Percentiles rank a stretch among this genome's conserved stretches.
Conservation (phyloP, 2,888 invertebrate species). For the Pycnomerus fuliginosus region DNA sequence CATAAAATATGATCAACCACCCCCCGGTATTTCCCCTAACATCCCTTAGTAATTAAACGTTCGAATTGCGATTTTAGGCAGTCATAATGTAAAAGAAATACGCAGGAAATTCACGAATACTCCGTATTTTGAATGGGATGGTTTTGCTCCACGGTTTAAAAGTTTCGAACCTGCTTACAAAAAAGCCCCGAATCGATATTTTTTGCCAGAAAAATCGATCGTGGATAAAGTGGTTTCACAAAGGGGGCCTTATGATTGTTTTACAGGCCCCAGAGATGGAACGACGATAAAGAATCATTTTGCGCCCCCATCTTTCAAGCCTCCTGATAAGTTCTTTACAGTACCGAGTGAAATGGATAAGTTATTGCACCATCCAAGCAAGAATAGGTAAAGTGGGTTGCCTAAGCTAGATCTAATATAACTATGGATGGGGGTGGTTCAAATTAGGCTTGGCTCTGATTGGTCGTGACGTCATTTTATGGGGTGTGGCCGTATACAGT, state of each 20-base stretch:
- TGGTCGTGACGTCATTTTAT: no score
- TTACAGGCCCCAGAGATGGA: conserved; percentile 56
- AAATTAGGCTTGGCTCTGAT: no score
- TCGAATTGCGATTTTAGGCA: conserved; percentile 3
- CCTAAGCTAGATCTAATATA: no score
- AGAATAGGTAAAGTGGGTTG: conserved; percentile 26
- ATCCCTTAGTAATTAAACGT: neutral
- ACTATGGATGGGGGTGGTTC: no score
- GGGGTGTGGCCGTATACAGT: no score
- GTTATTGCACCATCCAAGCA: conserved; percentile 38
- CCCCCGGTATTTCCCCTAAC: conserved; percentile 5
- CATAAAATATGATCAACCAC: conserved; percentile 8
- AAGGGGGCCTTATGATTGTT: conserved; percentile 49
- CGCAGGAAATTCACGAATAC: conserved; percentile 31
- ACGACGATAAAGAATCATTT: conserved; percentile 59
- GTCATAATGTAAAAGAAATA: conserved; percentile 7
- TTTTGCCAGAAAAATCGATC: conserved; percentile 30
- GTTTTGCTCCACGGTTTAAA: conserved; percentile 42
- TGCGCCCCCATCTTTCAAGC: conserved; percentile 36
- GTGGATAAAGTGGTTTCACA: conserved; percentile 36
- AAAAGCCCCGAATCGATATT: conserved; percentile 43
- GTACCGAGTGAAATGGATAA: conserved; percentile 40
- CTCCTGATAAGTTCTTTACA: conserved; percentile 42
- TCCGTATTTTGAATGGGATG: conserved; percentile 46
- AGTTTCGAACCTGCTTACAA: conserved; percentile 31